These are phyloP conservation scores for Anastrepha obliqua DNA, from an alignment of 1,140 invertebrate species.

Conservation along the genomic window DNA sequence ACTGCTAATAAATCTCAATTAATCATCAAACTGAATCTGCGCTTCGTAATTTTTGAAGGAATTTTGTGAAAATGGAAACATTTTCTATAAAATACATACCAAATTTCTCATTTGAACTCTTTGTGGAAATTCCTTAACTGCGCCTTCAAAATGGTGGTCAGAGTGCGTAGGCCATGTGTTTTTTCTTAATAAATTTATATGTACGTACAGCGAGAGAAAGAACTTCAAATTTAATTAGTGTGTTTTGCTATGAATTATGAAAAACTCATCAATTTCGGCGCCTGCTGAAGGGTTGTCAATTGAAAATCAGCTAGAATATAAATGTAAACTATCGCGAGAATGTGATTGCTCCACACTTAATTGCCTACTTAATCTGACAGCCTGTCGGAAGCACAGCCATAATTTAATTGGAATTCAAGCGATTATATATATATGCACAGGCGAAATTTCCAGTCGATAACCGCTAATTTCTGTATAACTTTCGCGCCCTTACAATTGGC, in stretches of 20 bases:
- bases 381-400: conserved; percentile 18
- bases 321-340: neutral
- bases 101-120: neutral
- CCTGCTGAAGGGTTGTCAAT: conserved; percentile 20
- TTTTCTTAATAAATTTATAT: neutral
- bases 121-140: neutral
- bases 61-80: no score
- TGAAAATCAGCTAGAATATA: neutral
- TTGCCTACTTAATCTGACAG: neutral
- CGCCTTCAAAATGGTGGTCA: conserved; percentile 27
- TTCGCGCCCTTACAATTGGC: conserved; percentile 44
- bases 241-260: neutral
- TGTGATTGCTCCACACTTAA: neutral
- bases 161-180: neutral
- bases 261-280: neutral
- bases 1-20: no score
- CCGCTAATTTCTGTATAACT: neutral
- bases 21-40: no score
- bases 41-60: no score
- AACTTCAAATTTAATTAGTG: neutral
- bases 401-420: neutral
- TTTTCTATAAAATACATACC: neutral
- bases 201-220: neutral
- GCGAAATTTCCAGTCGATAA: neutral
- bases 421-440: neutral